phyloP scores from a whole-genome alignment of 1,140 invertebrate genomes.

The Pteromalus puparum region DNA sequence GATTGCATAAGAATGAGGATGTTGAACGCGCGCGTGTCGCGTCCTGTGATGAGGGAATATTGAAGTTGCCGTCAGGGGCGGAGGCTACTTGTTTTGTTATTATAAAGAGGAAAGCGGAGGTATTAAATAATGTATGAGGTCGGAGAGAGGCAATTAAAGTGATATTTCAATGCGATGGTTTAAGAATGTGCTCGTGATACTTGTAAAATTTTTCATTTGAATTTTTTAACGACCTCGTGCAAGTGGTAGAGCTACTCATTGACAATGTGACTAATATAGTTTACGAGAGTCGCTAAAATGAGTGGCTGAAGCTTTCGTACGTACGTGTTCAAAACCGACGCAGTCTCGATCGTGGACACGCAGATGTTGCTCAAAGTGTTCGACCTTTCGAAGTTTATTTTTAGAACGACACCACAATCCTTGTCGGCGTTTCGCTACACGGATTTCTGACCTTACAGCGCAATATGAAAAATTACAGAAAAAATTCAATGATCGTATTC shows the following conservation, averaged over 20 bases:
- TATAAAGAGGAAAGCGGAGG: not conserved
- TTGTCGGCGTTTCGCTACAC: not conserved
- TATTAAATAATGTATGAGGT: conserved; percentile 6
- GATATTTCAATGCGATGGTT: not conserved
- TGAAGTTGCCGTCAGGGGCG: not conserved
- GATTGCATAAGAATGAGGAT: conserved; percentile 15
- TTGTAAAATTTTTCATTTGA: not conserved
- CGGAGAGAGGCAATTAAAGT: not conserved
- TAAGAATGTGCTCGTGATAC: too few species aligned
- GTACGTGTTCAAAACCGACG: conserved; percentile 2
- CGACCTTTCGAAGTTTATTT: conserved; percentile 16
- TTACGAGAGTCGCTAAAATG: too few species aligned
- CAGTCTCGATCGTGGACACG: not conserved
- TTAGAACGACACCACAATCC: conserved; percentile 32
- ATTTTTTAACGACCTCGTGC: not conserved
- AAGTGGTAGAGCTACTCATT: too few species aligned
- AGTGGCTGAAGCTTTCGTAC: too few species aligned
- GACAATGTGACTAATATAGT: too few species aligned
- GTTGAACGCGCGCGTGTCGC: not conserved
- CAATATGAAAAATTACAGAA: too few species aligned
- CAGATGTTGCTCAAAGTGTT: conserved; percentile 15
- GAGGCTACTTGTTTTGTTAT: not conserved
- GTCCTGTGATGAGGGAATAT: not conserved
- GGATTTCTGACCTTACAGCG: not conserved
- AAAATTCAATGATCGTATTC: too few species aligned